Base-by-base conservation (phyloP, 2,113 vertebrate genomes). In the Morone saxatilis region DNA sequence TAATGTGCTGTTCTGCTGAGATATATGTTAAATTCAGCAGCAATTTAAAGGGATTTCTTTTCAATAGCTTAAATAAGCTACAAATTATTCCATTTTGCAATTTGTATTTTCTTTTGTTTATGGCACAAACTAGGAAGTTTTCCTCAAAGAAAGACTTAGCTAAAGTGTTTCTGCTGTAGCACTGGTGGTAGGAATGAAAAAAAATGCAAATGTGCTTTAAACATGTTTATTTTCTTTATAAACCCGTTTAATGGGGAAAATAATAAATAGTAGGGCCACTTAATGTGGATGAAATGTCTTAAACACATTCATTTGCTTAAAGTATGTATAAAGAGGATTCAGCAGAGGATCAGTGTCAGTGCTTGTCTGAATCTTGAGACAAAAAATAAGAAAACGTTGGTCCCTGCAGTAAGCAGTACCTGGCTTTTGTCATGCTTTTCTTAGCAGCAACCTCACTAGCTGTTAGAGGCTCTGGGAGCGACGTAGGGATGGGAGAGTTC, bases 391-490 rank as follows among this genome's bases (percentile, higher is more conserved):
- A 43, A 69, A 50, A 43, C 11, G 16, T 2, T 19, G 14, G 8
- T 63, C 9, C 20, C 12, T 1, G 5, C 2, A 25, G 56, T 61
- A 2, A 40, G 11, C 53, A n/a, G 14, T 93, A 99, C 98, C 98
- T 98, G 91, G 98, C 96, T 96, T 99, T 99, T 36, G 97, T 98
- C 95, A 97, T 96, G 93, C 95, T 98, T 94, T 97, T 99, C 93
- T 95, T 98, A 88, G 98, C 97, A 94, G 98, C 98, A 71, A 97
- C 97, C 90, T 99, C 97, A 79, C 97, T 98, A 83, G 97, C 97
- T 31, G 97, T 99, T 88, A 99, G 93, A 11, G 98, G 97, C 87
- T 98, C 97, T 75, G 98, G 98, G 76, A 99, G 97, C 62, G 95
- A 84, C 62, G 97, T 96, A 63, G 97, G 98, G 87, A 99, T 88